A percentile compares a stretch with the other conserved stretches of the same genome.
phyloP scores from a whole-genome alignment of 1,140 invertebrate species.

The Drosophila pandora region DNA sequence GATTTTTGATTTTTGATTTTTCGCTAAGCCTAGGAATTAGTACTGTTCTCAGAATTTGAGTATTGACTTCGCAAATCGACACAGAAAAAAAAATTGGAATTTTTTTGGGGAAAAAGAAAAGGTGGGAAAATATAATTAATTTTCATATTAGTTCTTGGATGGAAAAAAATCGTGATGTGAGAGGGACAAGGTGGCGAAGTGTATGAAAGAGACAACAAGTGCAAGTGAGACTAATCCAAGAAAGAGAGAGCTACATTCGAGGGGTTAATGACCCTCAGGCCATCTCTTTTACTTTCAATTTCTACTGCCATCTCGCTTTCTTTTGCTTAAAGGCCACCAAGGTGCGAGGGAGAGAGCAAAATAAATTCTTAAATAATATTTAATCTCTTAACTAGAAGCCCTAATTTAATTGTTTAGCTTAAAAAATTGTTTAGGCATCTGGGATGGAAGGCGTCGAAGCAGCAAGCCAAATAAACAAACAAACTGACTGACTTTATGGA shows the following conservation, averaged over 20 bases:
- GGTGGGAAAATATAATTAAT: conserved; percentile 70
- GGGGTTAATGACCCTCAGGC: not conserved
- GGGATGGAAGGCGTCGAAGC: not conserved
- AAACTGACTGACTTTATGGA: conserved; percentile 13
- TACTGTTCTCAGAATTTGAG: conserved; percentile 80
- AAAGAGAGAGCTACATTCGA: not conserved
- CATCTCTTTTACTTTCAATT: not conserved
- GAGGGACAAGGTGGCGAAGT: conserved; percentile 26
- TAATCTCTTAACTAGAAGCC: not conserved
- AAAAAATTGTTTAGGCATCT: not conserved
- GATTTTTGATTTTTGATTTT: conserved; percentile 6
- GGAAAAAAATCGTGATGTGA: conserved; percentile 33
- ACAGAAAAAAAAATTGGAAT: conserved; percentile 13
- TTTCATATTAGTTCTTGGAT: conserved; percentile 39
- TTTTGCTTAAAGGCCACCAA: not conserved
- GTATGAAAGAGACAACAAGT: not conserved
- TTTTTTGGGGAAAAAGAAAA: conserved; percentile 55
- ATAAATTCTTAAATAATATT: not conserved
- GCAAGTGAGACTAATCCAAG: not conserved
- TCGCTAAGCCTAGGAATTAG: conserved; percentile 68
- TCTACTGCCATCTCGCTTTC: conserved; percentile 1
- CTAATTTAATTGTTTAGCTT: not conserved
- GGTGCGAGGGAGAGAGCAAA: not conserved
- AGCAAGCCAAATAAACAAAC: conserved; percentile 17
- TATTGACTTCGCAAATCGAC: conserved; percentile 59